These are phyloP conservation scores for Calycopis cecrops DNA, from an alignment of 1,140 invertebrate genomes.

Conservation along the genomic window DNA sequence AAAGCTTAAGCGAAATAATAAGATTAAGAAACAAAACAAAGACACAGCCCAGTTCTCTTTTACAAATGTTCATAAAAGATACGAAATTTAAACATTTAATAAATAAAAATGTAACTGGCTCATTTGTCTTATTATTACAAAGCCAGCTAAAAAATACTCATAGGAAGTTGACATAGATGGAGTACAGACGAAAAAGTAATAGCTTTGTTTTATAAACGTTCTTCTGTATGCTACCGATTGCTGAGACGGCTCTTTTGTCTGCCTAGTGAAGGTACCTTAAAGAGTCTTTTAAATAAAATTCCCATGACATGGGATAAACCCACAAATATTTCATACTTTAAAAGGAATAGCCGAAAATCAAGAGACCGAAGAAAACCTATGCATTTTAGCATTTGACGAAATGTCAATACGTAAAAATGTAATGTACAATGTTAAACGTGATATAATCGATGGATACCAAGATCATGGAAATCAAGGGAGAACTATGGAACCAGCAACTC, in stretches of 20 bases:
- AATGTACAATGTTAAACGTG: conserved; percentile 19
- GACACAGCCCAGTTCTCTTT: no score
- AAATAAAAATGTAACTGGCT: no score
- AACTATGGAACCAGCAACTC: conserved; percentile 4
- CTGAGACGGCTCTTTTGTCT: conserved; percentile 3
- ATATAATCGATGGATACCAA: conserved; percentile 22
- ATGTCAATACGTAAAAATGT: conserved; percentile 23
- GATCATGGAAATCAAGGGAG: conserved; percentile 24
- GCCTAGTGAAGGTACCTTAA: background rate
- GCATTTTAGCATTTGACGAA: conserved; percentile 20
- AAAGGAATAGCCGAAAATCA: background rate
- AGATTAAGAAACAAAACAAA: no score
- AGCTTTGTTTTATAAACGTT: conserved; percentile 7
- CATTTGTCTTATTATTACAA: no score
- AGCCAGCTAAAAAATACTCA: no score
- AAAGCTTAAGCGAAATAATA: no score
- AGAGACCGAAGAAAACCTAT: conserved; percentile 6
- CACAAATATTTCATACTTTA: background rate
- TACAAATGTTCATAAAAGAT: no score
- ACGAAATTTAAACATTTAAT: no score
- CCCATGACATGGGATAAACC: background rate
- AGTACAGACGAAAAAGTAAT: conserved; percentile 14
- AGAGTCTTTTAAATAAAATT: background rate
- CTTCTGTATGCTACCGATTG: background rate
- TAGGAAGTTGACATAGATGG: no score